A percentile compares a stretch with the other conserved stretches of the same genome.
Evolutionary conservation across 2,888 invertebrate genomes (phyloP).

Genomic region (Ceramica pisi): DNA sequence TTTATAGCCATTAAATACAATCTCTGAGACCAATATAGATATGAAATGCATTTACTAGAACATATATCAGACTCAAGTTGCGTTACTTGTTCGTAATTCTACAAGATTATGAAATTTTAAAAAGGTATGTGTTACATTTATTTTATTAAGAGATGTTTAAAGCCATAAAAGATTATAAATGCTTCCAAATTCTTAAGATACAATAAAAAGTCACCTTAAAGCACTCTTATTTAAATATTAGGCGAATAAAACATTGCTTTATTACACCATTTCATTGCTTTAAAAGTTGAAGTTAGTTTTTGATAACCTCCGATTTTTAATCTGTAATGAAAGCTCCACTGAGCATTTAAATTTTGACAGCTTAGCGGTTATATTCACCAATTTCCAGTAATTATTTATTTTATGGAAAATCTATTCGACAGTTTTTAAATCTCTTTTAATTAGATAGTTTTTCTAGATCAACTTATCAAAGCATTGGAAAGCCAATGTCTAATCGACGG

Average conservation of each 20-base stretch:
- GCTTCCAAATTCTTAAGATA: constrained; percentile 35
- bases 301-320: constrained; percentile 15
- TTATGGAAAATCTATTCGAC: background rate
- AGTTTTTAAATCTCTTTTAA: background rate
- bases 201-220: constrained; percentile 34
- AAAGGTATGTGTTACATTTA: constrained; percentile 29
- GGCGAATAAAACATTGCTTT: constrained; percentile 7
- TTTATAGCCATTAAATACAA: constrained; percentile 50
- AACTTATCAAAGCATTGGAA: background rate
- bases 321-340: background rate
- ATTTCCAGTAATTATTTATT: background rate
- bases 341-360: background rate
- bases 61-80: constrained; percentile 41
- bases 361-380: background rate
- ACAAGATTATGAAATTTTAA: constrained; percentile 42
- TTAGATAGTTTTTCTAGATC: background rate
- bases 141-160: constrained; percentile 24
- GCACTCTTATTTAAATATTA: constrained; percentile 42
- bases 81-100: constrained; percentile 40
- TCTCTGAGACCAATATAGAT: constrained; percentile 53
- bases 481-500: background rate
- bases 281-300: background rate
- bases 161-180: constrained; percentile 36
- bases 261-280: background rate
- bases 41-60: constrained; percentile 50